phyloP scores from a whole-genome alignment of 2,113 vertebrate genomes.

The Cryptoleucopteryx plumbea region DNA sequence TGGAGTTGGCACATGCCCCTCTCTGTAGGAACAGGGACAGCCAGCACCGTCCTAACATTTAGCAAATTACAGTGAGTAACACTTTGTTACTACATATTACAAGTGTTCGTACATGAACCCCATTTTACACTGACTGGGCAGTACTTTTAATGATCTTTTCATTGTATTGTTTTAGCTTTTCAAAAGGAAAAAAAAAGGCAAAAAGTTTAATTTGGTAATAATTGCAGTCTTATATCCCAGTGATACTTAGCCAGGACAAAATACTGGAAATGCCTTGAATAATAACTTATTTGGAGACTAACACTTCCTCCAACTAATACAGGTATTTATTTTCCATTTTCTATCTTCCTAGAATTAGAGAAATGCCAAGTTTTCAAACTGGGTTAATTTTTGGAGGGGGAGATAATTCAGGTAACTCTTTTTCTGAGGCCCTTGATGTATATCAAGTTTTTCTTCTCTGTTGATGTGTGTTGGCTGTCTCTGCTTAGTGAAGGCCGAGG shows the following conservation, averaged over 20 bases:
- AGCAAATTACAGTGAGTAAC: not conserved
- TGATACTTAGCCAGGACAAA: not conserved
- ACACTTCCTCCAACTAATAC: not conserved
- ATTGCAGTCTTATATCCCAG: not conserved
- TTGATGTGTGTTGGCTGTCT: not conserved
- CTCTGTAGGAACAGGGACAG: not conserved
- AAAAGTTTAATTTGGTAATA: not conserved
- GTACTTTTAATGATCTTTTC: not conserved
- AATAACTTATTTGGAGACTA: not conserved
- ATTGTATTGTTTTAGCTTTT: not conserved
- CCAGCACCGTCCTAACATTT: not conserved
- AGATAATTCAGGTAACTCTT: not conserved
- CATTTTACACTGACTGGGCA: not conserved
- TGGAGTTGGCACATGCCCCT: fast-evolving
- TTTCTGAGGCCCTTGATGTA: not conserved
- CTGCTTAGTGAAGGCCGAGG: not conserved
- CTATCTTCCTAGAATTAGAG: not conserved
- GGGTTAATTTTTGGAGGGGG: not conserved
- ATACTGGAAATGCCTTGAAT: not conserved
- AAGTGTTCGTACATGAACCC: not conserved
- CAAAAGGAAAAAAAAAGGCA: not conserved
- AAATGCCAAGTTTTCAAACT: not conserved
- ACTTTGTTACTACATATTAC: not conserved
- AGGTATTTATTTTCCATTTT: not conserved
- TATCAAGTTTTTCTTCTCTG: not conserved